Base-by-base conservation (phyloP, 1,140 invertebrate genomes). In the Drosophila nigrodunni region DNA sequence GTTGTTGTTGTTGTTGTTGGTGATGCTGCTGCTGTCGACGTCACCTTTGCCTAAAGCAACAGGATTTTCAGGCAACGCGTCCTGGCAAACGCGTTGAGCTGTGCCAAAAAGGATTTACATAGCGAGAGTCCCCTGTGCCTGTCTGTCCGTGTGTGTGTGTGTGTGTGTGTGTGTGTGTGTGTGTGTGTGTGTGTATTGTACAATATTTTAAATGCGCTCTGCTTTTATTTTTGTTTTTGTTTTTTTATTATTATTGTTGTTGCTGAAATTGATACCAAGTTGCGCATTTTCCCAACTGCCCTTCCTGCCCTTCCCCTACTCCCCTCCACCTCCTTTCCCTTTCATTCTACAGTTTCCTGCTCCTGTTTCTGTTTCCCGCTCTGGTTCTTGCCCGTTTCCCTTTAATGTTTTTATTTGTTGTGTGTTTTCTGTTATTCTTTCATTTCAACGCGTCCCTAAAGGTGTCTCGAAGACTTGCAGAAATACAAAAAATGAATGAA, bases 81-180 rank as follows among this genome's bases (percentile, higher is more conserved):
- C 75, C 81, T 46, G 65, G 18, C 35, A 49, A 80, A 77, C 74
- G 81, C 81, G 81, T 85, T 85, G 81, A 85, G 77, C 81, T 85
- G 77, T 85, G 77, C 74, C 77, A 85, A 85, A 83, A 85, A 85
- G 74, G 82, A 80, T 85, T 85, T 85, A 76, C 74, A 74, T 61
- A 68, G 46, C 35, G 37, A 39, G 15, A 21, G 46, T 47, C 41
- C 25, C 15, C n/a, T 18, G 34, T n/a, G 15, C 5, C 37, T 43
- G 15, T 25, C 30, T 35, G 25, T n/a, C 21, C 50, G 9, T 55
- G 43, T 9, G 25, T 52, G 4, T 58, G 25, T 65, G 39, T 65
- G 43, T 47, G 25, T 47, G 52, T 57, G 64, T 54, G 46, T 67
- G 39, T 65, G 43, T 47, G 25, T 47, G 52, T 57, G 64, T 54